Percentiles rank a stretch among this genome's conserved stretches.
phyloP scores from a whole-genome alignment of 2,113 vertebrate species.

The Chaetura pelagica region DNA sequence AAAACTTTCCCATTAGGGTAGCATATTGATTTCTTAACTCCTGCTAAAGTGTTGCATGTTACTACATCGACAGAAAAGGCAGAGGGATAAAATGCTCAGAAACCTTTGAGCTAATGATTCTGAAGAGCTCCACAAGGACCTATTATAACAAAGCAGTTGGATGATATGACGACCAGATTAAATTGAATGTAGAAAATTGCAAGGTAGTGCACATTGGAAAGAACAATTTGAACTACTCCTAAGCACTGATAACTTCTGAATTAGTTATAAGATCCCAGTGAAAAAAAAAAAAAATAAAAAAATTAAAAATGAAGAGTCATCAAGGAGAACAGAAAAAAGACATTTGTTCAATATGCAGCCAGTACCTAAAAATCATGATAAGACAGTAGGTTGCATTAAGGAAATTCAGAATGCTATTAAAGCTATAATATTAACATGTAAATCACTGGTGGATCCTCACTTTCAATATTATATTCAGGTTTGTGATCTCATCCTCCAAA shows the following conservation, averaged over 20 bases:
- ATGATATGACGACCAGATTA: background rate
- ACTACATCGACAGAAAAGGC: background rate
- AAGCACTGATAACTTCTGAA: slow-evolving; percentile 39
- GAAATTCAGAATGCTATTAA: background rate
- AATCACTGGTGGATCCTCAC: background rate
- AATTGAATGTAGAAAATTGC: slow-evolving; percentile 31
- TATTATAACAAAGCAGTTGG: background rate
- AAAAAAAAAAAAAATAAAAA: background rate
- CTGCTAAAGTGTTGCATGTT: background rate
- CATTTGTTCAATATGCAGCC: background rate
- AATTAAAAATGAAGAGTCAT: background rate
- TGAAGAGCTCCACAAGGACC: slow-evolving; percentile 23
- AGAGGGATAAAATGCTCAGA: background rate
- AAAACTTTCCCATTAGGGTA: background rate
- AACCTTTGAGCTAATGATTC: background rate
- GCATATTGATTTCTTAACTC: background rate
- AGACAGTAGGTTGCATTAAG: background rate
- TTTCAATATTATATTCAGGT: background rate
- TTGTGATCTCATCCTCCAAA: background rate
- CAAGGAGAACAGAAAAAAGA: slow-evolving; percentile 1
- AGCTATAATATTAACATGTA: background rate
- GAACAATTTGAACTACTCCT: slow-evolving; percentile 24
- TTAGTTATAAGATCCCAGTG: background rate
- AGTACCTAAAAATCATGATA: background rate
- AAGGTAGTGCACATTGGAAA: background rate